Percentiles rank a stretch among this genome's conserved stretches.
Evolutionary conservation across 2,113 vertebrate genomes (phyloP).

Genomic region (Caranx melampygus): DNA sequence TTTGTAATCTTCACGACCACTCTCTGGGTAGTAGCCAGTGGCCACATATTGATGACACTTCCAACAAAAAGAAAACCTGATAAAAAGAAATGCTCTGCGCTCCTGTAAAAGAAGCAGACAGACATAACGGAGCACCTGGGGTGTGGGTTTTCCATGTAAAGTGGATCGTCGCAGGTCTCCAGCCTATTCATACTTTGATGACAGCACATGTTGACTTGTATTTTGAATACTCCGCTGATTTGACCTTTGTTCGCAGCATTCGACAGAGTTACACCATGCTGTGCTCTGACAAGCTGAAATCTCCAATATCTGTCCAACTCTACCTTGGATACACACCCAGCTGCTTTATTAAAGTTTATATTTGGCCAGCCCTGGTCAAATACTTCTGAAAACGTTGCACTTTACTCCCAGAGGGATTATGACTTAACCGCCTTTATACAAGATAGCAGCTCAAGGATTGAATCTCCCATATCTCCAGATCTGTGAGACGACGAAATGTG

Average conservation of each 20-base stretch:
- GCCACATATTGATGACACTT: conserved; percentile 7
- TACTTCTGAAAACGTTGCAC: neutral
- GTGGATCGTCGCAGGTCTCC: neutral
- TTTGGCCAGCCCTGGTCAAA: neutral
- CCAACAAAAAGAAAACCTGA: conserved; percentile 2
- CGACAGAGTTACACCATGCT: neutral
- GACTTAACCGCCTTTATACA: neutral
- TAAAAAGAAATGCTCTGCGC: neutral
- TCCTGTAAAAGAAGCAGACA: neutral
- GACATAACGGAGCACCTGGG: neutral
- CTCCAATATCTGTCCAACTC: neutral
- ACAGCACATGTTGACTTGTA: neutral
- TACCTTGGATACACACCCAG: neutral
- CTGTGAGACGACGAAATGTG: neutral
- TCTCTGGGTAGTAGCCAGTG: conserved; percentile 28
- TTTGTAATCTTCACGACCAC: neutral
- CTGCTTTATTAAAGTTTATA: conserved; percentile 1
- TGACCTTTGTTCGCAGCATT: neutral
- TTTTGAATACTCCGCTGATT: neutral
- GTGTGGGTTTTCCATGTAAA: neutral
- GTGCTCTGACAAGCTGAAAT: neutral
- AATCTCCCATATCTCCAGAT: neutral
- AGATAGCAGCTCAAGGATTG: neutral
- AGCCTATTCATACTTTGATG: neutral
- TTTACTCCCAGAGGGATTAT: neutral